These are phyloP conservation scores for Enoplosus armatus DNA, from an alignment of 2,797 vertebrate genomes.

Conservation along the genomic window DNA sequence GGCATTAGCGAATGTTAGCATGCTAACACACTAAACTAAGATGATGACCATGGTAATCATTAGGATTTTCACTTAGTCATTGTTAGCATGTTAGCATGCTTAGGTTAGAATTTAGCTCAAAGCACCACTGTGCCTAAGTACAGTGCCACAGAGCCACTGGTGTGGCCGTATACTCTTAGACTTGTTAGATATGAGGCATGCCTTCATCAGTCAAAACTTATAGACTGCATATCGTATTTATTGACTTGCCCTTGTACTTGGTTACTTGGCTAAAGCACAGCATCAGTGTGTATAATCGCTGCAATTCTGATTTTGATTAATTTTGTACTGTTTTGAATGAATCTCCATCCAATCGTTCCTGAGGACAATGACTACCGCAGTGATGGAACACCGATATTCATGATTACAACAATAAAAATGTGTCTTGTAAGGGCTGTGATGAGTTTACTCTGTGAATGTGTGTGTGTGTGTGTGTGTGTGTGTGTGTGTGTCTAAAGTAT, in stretches of 20 bases:
- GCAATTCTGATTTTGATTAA: too few relatives aligned
- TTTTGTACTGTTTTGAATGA: neutral
- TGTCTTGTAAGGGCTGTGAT: constrained; percentile 25
- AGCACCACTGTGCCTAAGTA: neutral
- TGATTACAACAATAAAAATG: constrained; percentile 26
- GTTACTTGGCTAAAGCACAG: neutral
- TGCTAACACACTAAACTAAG: neutral
- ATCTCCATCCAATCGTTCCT: constrained; percentile 12
- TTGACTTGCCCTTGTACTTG: neutral
- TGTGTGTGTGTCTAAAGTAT: constrained; percentile 32
- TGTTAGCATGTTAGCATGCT: neutral
- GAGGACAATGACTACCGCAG: neutral
- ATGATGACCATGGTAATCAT: neutral
- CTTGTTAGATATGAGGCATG: neutral
- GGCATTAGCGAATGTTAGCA: neutral
- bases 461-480: constrained; percentile 30
- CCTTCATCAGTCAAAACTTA: neutral
- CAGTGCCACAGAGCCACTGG: too few relatives aligned
- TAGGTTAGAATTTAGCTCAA: neutral
- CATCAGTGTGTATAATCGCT: neutral
- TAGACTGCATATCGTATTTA: neutral
- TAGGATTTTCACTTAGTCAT: neutral
- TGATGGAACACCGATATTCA: neutral
- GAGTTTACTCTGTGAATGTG: constrained; percentile 20
- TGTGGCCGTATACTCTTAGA: neutral